phyloP scores from a whole-genome alignment of 2,797 vertebrate species.

The Acipenser transmontanus region DNA sequence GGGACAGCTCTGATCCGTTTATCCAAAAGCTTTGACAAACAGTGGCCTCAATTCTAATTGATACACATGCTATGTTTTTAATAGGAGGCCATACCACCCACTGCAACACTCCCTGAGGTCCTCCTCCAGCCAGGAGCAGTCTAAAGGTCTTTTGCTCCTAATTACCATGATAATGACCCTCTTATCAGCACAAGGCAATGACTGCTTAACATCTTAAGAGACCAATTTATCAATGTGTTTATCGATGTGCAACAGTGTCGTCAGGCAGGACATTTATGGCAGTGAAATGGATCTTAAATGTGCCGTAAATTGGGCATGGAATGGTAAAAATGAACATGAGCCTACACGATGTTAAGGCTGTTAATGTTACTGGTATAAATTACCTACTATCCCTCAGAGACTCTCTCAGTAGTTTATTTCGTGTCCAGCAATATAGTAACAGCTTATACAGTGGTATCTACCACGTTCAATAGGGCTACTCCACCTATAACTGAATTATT shows the following conservation, averaged over 20 bases:
- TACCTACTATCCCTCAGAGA: conserved; percentile 10
- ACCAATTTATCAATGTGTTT: conserved; percentile 42
- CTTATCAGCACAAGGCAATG: conserved; percentile 41
- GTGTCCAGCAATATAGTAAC: conserved; percentile 15
- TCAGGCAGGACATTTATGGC: conserved; percentile 7
- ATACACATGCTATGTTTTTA: not conserved
- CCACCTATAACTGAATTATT: conserved; percentile 6
- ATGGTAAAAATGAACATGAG: no score
- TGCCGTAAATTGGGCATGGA: not conserved
- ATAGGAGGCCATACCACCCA: not conserved
- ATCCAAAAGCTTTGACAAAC: conserved; percentile 10
- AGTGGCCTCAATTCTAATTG: not conserved
- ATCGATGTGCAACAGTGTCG: conserved; percentile 45
- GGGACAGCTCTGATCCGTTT: conserved; percentile 5
- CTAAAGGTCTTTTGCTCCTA: conserved; percentile 27
- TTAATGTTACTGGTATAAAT: no score
- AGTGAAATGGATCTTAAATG: conserved; percentile 1
- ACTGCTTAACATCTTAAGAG: conserved; percentile 44
- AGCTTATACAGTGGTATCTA: conserved; percentile 18
- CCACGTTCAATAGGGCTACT: conserved; percentile 18
- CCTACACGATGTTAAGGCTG: no score
- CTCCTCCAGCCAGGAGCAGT: conserved; percentile 20
- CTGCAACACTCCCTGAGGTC: not conserved
- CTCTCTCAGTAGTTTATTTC: conserved; percentile 14
- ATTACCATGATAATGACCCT: conserved; percentile 43